These are phyloP conservation scores for Pagrus major DNA, from an alignment of 2,113 vertebrate genomes.

Conservation along the genomic window DNA sequence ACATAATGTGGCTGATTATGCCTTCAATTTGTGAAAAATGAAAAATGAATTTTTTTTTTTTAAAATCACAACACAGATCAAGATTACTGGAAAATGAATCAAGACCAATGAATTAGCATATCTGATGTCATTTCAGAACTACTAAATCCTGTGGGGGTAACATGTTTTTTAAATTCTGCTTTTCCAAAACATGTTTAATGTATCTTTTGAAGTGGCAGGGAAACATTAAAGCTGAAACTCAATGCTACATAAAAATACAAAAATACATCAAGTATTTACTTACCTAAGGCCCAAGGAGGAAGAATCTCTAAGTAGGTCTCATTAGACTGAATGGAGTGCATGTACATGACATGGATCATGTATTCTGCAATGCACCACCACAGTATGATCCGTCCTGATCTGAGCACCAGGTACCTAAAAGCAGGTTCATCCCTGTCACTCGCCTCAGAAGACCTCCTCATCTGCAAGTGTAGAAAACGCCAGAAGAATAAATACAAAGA, in stretches of 20 bases:
- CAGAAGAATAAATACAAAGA: neutral
- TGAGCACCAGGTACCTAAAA: slow-evolving; percentile 72
- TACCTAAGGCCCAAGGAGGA: slow-evolving; percentile 93
- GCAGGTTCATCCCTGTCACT: slow-evolving; percentile 48
- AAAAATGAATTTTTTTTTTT: too few species aligned
- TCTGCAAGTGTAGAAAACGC: slow-evolving; percentile 77
- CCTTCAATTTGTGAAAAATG: neutral
- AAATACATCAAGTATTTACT: slow-evolving; percentile 56
- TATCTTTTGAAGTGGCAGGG: slow-evolving; percentile 18
- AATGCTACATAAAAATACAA: neutral
- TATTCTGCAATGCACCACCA: slow-evolving; percentile 94
- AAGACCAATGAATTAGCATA: slow-evolving; percentile 26
- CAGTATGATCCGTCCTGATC: slow-evolving; percentile 85
- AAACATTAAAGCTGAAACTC: slow-evolving; percentile 12
- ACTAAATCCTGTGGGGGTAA: slow-evolving; percentile 3
- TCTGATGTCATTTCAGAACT: neutral
- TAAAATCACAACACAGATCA: slow-evolving; percentile 3
- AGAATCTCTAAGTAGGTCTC: slow-evolving; percentile 87
- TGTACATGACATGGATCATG: slow-evolving; percentile 94
- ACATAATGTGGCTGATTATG: neutral
- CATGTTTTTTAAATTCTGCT: slow-evolving; percentile 29
- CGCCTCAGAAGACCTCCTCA: slow-evolving; percentile 80
- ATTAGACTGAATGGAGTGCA: slow-evolving; percentile 92
- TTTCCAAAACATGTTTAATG: slow-evolving; percentile 12
- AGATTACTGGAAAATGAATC: neutral